Evolutionary conservation across 2,113 vertebrate species (phyloP).

Genomic region (Prinia subflava): DNA sequence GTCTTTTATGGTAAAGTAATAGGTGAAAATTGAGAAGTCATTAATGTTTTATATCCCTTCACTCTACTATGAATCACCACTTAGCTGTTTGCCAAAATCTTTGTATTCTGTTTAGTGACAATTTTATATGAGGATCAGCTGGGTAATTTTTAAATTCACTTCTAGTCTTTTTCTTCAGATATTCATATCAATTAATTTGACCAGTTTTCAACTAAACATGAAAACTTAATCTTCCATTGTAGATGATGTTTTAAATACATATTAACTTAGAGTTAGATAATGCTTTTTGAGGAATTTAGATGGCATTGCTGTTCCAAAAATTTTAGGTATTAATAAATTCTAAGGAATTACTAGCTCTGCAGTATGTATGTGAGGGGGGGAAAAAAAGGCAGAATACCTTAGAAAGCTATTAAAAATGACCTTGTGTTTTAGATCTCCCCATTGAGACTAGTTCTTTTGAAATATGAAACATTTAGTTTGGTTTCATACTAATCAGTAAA

Average conservation of each 20-base stretch:
- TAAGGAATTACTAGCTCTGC: neutral
- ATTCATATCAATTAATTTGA: neutral
- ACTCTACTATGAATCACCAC: conserved; percentile 8
- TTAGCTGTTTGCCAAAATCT: conserved; percentile 46
- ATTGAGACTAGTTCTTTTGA: neutral
- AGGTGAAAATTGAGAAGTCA: conserved; percentile 49
- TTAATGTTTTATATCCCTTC: conserved; percentile 49
- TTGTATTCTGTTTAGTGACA: conserved; percentile 28
- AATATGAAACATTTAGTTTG: neutral
- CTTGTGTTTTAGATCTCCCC: neutral
- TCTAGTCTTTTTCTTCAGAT: neutral
- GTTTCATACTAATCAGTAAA: conserved; percentile 29
- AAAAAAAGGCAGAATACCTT: neutral
- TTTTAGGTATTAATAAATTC: neutral
- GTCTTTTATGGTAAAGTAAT: conserved; percentile 47
- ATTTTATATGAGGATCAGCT: neutral
- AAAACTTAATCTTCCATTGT: neutral
- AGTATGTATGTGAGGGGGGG: neutral
- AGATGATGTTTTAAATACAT: neutral
- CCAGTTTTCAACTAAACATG: neutral
- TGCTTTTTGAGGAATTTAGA: neutral
- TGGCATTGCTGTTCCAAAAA: neutral
- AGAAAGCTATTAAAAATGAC: neutral
- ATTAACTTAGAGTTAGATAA: neutral
- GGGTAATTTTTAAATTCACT: conserved; percentile 16